Evolutionary conservation across 2,888 invertebrate species (phyloP).

Genomic region (Platypus cylindrus): DNA sequence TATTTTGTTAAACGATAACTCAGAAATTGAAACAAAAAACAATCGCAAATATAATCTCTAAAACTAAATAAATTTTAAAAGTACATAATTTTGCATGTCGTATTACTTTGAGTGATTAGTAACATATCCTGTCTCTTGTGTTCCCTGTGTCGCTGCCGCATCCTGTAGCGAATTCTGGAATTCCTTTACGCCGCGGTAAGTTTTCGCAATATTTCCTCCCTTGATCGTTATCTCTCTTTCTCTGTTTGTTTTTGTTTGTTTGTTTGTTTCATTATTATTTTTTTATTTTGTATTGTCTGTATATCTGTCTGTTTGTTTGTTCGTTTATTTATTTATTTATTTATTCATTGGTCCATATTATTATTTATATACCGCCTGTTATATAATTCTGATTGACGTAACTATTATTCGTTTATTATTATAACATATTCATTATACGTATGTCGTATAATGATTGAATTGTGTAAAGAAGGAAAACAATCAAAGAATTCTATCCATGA

Average conservation of each 20-base stretch:
- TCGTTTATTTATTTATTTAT: too few relatives aligned
- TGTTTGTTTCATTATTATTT: too few relatives aligned
- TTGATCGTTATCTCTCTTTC: constrained; percentile 29
- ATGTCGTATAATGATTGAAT: too few relatives aligned
- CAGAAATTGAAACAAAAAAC: too few relatives aligned
- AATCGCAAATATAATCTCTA: too few relatives aligned
- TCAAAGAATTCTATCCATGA: too few relatives aligned
- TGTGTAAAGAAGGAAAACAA: too few relatives aligned
- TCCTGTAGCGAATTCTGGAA: constrained; percentile 92
- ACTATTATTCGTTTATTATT: too few relatives aligned
- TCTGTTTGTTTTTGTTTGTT: constrained; percentile 11
- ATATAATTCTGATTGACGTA: too few relatives aligned
- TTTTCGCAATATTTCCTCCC: constrained; percentile 51
- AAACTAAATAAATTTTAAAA: constrained; percentile 4
- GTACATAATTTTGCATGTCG: constrained; percentile 26
- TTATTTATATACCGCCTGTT: constrained; percentile 32
- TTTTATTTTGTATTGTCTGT: too few relatives aligned
- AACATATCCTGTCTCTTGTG: constrained; percentile 46
- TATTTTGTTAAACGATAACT: too few relatives aligned
- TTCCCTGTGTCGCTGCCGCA: constrained; percentile 59
- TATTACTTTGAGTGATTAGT: constrained; percentile 33
- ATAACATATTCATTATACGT: neutral
- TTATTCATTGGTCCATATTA: constrained; percentile 32
- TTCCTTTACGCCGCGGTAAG: constrained; percentile 98
- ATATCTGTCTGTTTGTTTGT: constrained; percentile 32